These are phyloP conservation scores for Augochlorella aurata DNA, from an alignment of 2,888 invertebrate species.

Conservation along the genomic window DNA sequence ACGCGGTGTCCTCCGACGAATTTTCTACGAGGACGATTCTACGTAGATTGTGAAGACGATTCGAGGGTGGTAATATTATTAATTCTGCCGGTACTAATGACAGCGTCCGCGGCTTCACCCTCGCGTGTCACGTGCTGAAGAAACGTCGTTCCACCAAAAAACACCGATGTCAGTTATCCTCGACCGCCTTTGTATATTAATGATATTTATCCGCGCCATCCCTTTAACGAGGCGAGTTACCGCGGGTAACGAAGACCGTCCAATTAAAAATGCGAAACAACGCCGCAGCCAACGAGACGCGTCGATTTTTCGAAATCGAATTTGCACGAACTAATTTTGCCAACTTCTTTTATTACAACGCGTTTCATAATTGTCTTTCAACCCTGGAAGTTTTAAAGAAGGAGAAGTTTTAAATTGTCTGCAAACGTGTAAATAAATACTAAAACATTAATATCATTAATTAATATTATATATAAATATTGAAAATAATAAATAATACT, in stretches of 20 bases:
- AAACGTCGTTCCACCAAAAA: conserved; percentile 23
- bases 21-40: conserved; percentile 10
- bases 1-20: too few species aligned
- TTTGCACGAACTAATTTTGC: too few species aligned
- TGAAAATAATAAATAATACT: too few species aligned
- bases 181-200: conserved; percentile 30
- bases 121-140: conserved; percentile 30
- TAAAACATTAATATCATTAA: too few species aligned
- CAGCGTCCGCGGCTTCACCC: conserved; percentile 15
- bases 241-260: neutral
- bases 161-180: conserved; percentile 28
- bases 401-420: too few species aligned
- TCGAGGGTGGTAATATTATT: conserved; percentile 18
- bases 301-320: neutral
- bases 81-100: conserved; percentile 55
- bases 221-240: conserved; percentile 31
- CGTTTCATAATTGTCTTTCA: too few species aligned
- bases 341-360: neutral
- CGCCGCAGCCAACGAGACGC: neutral
- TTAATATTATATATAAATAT: too few species aligned
- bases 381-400: too few species aligned
- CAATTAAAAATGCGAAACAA: neutral
- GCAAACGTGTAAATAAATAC: too few species aligned
- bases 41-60: conserved; percentile 28
- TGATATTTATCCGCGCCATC: conserved; percentile 30